Evolutionary conservation across 1,140 invertebrate genomes (phyloP), one percentile per base, ranked within the genome.

Genomic region (Zaprionus davidi): DNA sequence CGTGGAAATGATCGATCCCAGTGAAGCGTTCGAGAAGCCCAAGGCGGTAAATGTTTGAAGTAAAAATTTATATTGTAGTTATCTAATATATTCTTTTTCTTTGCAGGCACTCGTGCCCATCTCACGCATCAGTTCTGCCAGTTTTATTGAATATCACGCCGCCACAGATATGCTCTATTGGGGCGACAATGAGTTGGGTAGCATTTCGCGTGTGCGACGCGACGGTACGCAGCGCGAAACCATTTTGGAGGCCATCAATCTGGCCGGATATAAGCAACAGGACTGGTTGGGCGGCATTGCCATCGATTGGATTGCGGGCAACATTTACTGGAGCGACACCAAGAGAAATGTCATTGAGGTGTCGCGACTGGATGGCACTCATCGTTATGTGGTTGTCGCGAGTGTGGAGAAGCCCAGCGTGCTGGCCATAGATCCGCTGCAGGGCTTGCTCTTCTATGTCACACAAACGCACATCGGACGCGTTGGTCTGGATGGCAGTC

Each of bases 251-350:
- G 93, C 93, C 67, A 90, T 91, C 1, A 93, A 93, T 56, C 93
- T 95, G 55, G 94, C 95, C 53, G 82, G 79, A 0, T 76, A 81
- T 24, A 92, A 87, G 74, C 80, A 88, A 26, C 79, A 90, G 60
- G 92, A 93, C 51, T 93, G 92, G 91, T 53, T 92, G 6, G 92
- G 92, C 1, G 92, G 92, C 41, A 92, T 98, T 26, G 97, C 97
- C 0, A 94, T 98, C 24, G 98, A 98, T 93, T 98, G 97, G 97
- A 94, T 97, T 22, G 96, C 96, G 12, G 94, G 96, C 28, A 98
- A 98, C 92, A 94, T 99, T 36, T 99, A 98, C 92, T 98, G 97
- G 97, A 96, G 96, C 56, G 97, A 98, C 91, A 96, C 96, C 2
- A 96, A 96, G 22, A 95, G 97, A 5, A 96, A 96, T 91, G 94